Evolutionary conservation across 2,797 vertebrate genomes (phyloP), one percentile per base, ranked within the genome.

Genomic region (Sylvilagus floridanus): DNA sequence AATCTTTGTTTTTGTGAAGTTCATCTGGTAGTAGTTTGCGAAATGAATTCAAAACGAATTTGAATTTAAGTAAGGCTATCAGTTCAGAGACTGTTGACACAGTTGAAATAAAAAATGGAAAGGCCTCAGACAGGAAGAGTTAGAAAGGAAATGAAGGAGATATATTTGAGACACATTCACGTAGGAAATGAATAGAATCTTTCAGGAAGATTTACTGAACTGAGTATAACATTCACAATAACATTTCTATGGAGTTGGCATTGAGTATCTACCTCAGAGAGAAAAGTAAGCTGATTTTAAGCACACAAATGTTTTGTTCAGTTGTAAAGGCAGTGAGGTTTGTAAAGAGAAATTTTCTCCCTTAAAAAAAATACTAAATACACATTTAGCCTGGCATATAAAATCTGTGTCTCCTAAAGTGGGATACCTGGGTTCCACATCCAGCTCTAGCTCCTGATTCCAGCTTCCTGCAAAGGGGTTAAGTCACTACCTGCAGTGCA

Each of bases 1-100:
- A 88, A 82, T 86, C 77, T 93, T 89, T 97, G 84, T 94, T 97
- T 96, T 96, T 88, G 19, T 84, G 69, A 79, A 66, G 75, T 66
- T 93, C 87, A 83, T 95, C 94, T 79, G 87, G 89, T 69, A 90
- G 81, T 32, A 91, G 81, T 94, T 78, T 95, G 82, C 69, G 84
- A 91, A 65, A 85, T 28, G 37, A 28, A 28, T 14, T 93, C 57
- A 66, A 7, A 82, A 88, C 71, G 28, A 24, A 85, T 85, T 73
- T 89, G 63, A 77, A 68, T 84, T 32, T 42, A 73, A 87, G 65
- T 32, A 62, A 73, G 63, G 30, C 2, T 12, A 32, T 71, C 37
- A 65, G 12, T 84, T n/a, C 66, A 8, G 35, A 83, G 84, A 83
- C 62, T 47, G 28, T 54, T 81, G 69, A n/a, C 62, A 88, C 28